Conservation (phyloP, 23 tunicate genomes). For the Ascidia mentula region DNA sequence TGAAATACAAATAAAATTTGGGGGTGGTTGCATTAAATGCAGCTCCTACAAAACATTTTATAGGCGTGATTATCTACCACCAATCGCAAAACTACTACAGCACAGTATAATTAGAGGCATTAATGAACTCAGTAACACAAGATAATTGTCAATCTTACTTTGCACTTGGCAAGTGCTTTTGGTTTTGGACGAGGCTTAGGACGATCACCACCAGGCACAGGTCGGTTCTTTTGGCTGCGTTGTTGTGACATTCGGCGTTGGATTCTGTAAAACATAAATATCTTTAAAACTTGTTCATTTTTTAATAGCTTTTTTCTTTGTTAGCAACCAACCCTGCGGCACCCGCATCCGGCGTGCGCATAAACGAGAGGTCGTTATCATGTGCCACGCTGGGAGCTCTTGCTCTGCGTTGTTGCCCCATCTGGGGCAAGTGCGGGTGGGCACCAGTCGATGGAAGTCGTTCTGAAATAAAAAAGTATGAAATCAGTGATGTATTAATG, state of each 20-base stretch:
- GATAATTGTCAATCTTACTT: too few relatives aligned
- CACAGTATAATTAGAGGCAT: too few relatives aligned
- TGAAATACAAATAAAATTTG: constrained; percentile 6
- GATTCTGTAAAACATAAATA: constrained; percentile 15
- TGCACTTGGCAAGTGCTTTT: constrained; percentile 74
- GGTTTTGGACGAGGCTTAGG: constrained; percentile 95
- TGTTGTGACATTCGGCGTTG: constrained; percentile 85
- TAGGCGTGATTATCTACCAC: too few relatives aligned
- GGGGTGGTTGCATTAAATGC: too few relatives aligned
- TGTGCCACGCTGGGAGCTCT: constrained; percentile 63
- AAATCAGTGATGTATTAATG: too few relatives aligned
- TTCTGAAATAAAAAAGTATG: neutral
- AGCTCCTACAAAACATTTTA: too few relatives aligned
- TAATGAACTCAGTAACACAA: too few relatives aligned
- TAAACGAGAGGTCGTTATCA: constrained; percentile 43
- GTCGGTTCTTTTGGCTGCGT: constrained; percentile 58
- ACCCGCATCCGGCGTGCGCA: constrained; percentile 91
- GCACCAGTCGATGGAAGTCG: constrained; percentile 18
- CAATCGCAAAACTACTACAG: too few relatives aligned
- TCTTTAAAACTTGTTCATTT: too few relatives aligned
- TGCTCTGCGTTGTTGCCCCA: constrained; percentile 83
- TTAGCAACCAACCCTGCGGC: constrained; percentile 72
- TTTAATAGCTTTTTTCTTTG: neutral
- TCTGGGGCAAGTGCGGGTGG: constrained; percentile 49
- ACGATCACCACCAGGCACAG: constrained; percentile 72